Conservation (phyloP, 2,888 invertebrate species). For the Hofmannophila pseudospretella region DNA sequence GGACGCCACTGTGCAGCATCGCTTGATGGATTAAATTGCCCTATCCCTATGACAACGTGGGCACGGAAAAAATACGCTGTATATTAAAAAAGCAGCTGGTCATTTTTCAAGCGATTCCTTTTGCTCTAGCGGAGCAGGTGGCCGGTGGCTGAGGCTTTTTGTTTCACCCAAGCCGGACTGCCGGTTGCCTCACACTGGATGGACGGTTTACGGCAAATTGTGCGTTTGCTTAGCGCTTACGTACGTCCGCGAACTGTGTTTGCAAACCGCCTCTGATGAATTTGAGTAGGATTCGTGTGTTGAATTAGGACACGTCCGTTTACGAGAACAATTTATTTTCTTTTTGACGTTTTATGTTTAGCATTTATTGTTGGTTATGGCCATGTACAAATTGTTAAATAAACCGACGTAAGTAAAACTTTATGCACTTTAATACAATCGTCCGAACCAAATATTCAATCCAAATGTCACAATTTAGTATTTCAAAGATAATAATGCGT, state of each 20-base stretch:
- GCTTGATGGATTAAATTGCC: conserved; percentile 79
- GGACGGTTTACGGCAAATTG: conserved; percentile 42
- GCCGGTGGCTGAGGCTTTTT: conserved; percentile 33
- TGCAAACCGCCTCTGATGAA: conserved; percentile 59
- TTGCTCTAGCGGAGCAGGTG: conserved; percentile 67
- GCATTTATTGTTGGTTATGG: conserved; percentile 13
- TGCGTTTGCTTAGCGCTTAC: conserved; percentile 54
- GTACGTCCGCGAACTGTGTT: conserved; percentile 38
- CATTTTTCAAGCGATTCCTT: conserved; percentile 77
- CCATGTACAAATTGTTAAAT: not conserved
- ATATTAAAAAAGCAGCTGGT: conserved; percentile 77
- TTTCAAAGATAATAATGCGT: too few relatives aligned
- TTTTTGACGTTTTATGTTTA: conserved; percentile 18
- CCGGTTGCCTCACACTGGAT: conserved; percentile 17
- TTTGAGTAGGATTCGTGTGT: conserved; percentile 55
- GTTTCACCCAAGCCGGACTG: conserved; percentile 23
- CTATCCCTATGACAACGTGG: conserved; percentile 76
- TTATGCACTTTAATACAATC: too few relatives aligned
- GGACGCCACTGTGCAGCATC: conserved; percentile 54
- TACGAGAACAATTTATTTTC: too few relatives aligned
- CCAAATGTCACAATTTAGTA: too few relatives aligned
- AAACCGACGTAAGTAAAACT: not conserved
- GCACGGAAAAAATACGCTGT: conserved; percentile 72
- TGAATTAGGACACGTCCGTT: conserved; percentile 55
- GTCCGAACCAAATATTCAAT: too few relatives aligned